These are phyloP conservation scores for Oreochromis mossambicus DNA, from an alignment of 2,797 vertebrate species.

Conservation along the genomic window DNA sequence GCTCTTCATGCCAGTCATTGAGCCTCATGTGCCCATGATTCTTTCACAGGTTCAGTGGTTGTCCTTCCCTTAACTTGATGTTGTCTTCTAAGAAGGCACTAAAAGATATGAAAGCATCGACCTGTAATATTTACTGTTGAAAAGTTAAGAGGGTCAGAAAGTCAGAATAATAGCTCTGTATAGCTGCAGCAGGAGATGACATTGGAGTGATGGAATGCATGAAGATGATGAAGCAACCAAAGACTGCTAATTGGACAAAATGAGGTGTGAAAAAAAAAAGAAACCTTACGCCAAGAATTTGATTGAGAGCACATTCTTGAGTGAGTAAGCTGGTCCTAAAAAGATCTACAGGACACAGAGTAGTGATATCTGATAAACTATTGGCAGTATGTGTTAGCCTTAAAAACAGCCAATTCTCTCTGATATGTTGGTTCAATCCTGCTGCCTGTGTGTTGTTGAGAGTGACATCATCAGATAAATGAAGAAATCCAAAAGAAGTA, in stretches of 20 bases:
- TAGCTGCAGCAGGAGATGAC: background rate
- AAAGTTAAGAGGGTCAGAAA: background rate
- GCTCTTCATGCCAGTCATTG: background rate
- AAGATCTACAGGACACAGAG: background rate
- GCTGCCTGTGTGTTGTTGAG: background rate
- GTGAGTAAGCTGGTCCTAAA: background rate
- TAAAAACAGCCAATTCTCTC: background rate
- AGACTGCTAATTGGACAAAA: background rate
- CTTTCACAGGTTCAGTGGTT: background rate
- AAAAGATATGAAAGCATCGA: background rate
- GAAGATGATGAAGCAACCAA: background rate
- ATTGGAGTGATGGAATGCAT: background rate
- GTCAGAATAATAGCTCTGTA: background rate
- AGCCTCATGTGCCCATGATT: background rate
- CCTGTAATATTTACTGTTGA: background rate
- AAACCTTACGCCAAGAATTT: background rate
- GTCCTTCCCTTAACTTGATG: background rate
- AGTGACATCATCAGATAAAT: constrained; percentile 15
- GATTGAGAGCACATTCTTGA: background rate
- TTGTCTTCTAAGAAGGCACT: background rate
- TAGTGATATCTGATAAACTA: background rate
- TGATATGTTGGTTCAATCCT: background rate
- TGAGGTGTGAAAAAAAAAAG: background rate
- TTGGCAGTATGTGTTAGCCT: background rate
- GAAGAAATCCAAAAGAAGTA: constrained; percentile 4